A percentile compares a stretch with the other conserved stretches of the same genome.
Evolutionary conservation across 2,113 vertebrate species (phyloP).

Genomic region (Amblyornis subalaris): DNA sequence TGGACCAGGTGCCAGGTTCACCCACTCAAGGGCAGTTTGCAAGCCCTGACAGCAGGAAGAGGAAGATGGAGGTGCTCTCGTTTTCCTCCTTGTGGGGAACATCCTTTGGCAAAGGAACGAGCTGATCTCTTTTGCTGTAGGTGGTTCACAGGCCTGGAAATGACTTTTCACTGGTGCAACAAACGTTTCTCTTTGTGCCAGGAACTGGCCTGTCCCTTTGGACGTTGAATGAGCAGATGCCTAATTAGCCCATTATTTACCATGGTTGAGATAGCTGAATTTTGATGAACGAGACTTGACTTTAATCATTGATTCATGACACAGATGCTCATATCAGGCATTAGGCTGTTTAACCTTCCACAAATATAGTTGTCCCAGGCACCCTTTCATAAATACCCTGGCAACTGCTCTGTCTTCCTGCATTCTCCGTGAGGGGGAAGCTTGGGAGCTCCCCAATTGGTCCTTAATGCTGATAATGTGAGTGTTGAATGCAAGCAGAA

Average conservation of each 20-base stretch:
- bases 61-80: neutral
- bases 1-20: neutral
- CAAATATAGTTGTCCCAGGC: conserved; percentile 6
- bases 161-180: conserved; percentile 52
- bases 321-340: conserved; percentile 23
- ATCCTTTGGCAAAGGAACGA: neutral
- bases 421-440: neutral
- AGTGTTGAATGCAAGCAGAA: neutral
- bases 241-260: conserved; percentile 76
- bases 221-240: conserved; percentile 69
- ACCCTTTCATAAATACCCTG: conserved; percentile 8
- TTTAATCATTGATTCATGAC: conserved; percentile 65
- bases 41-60: neutral
- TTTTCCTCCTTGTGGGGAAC: neutral
- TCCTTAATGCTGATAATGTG: neutral
- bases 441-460: neutral
- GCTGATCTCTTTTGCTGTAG: neutral
- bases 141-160: conserved; percentile 2
- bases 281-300: conserved; percentile 66
- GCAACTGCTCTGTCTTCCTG: conserved; percentile 27
- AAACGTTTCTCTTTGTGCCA: conserved; percentile 61
- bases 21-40: neutral
- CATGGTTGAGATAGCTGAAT: conserved; percentile 59
- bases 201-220: conserved; percentile 62
- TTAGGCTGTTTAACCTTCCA: conserved; percentile 62